Evolutionary conservation across 2,888 invertebrate genomes (phyloP).

Genomic region (Lypha dubia): DNA sequence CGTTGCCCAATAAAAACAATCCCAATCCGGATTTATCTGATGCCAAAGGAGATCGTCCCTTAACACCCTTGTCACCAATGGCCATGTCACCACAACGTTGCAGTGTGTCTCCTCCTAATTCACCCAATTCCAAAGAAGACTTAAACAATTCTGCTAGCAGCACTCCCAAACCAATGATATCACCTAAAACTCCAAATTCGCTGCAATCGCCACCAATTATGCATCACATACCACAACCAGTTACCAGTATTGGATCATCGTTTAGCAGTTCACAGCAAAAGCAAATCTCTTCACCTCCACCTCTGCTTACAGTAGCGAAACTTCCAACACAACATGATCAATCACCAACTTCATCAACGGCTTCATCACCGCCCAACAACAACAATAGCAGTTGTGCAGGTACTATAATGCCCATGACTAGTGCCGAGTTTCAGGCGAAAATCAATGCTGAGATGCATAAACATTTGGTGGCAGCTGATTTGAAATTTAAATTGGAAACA

Average conservation of each 20-base stretch:
- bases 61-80: conserved; percentile 84
- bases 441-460: conserved; percentile 83
- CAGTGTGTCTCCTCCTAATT: conserved; percentile 75
- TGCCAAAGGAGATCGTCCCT: conserved; percentile 91
- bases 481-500: conserved; percentile 81
- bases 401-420: conserved; percentile 71
- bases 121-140: conserved; percentile 70
- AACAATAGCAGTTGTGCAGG: conserved; percentile 64
- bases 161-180: conserved; percentile 60
- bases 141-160: conserved; percentile 56
- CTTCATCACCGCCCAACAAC: conserved; percentile 77
- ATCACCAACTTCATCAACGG: conserved; percentile 78
- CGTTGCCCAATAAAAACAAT: conserved; percentile 97
- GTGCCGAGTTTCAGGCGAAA: conserved; percentile 81
- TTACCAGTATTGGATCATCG: conserved; percentile 75
- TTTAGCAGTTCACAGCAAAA: conserved; percentile 74
- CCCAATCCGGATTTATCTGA: conserved; percentile 97
- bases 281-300: conserved; percentile 79
- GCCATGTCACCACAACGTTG: conserved; percentile 77
- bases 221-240: conserved; percentile 76
- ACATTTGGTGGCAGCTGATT: conserved; percentile 81
- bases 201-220: conserved; percentile 73
- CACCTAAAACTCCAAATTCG: conserved; percentile 59
- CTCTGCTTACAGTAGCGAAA: conserved; percentile 77
- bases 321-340: conserved; percentile 77